A percentile compares a stretch with the other conserved stretches of the same genome.
These are phyloP conservation scores for Dreissena polymorpha DNA, from an alignment of 1,140 invertebrate species.

Conservation along the genomic window DNA sequence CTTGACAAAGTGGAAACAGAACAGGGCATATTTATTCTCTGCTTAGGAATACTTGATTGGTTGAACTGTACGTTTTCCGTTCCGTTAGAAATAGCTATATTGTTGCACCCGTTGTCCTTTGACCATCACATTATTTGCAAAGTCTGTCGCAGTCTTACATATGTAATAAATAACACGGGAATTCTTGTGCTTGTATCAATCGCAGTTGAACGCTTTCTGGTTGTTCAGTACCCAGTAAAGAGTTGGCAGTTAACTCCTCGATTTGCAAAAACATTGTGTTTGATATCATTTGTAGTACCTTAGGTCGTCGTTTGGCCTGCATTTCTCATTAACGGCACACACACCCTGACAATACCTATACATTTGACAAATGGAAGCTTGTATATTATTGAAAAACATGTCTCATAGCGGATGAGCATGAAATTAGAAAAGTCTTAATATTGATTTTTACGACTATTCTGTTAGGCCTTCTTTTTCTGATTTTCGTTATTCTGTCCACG, in stretches of 20 bases:
- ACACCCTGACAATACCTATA: slow-evolving; percentile 10
- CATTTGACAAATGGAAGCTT: background rate
- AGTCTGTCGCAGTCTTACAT: slow-evolving; percentile 26
- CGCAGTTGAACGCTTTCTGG: slow-evolving; percentile 44
- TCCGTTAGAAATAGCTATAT: slow-evolving; percentile 39
- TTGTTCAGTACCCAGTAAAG: slow-evolving; percentile 45
- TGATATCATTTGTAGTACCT: slow-evolving; percentile 19
- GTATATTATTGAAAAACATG: slow-evolving; percentile 27
- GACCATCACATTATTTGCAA: slow-evolving; percentile 45
- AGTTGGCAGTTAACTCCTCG: slow-evolving; percentile 25
- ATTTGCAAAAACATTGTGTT: slow-evolving; percentile 46
- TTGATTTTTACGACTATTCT: slow-evolving; percentile 34
- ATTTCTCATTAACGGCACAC: slow-evolving; percentile 39
- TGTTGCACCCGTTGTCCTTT: slow-evolving; percentile 26
- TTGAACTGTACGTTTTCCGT: slow-evolving; percentile 49
- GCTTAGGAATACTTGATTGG: slow-evolving; percentile 28
- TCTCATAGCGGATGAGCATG: slow-evolving; percentile 36
- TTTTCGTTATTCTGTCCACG: slow-evolving; percentile 18
- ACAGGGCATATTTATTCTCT: slow-evolving; percentile 46
- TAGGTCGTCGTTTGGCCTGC: slow-evolving; percentile 32
- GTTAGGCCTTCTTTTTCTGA: slow-evolving; percentile 21
- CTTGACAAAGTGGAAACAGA: slow-evolving; percentile 40
- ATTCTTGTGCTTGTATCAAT: slow-evolving; percentile 38
- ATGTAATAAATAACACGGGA: slow-evolving; percentile 45
- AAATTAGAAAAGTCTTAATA: slow-evolving; percentile 9